These are phyloP conservation scores for Tortrix viridana DNA, from an alignment of 2,888 invertebrate species.

Conservation along the genomic window DNA sequence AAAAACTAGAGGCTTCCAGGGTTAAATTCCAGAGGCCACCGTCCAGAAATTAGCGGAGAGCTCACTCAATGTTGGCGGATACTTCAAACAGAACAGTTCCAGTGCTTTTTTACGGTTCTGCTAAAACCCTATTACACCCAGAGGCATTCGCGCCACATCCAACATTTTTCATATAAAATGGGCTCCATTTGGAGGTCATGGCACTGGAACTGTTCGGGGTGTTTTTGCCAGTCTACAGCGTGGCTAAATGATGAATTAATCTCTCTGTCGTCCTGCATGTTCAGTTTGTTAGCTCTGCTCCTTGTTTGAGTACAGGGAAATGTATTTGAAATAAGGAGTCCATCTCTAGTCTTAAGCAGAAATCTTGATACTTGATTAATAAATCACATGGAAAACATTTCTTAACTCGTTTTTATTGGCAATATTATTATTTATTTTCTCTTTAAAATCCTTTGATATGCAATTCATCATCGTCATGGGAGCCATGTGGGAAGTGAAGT, in stretches of 20 bases:
- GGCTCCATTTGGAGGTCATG: too few species aligned
- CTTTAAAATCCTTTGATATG: too few species aligned
- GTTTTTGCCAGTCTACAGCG: constrained; percentile 15
- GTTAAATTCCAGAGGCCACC: constrained; percentile 42
- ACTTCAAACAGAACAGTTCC: constrained; percentile 36
- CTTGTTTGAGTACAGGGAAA: background rate
- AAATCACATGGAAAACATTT: too few species aligned
- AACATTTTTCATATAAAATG: too few species aligned
- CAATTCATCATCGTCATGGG: too few species aligned
- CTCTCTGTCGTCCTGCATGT: constrained; percentile 7
- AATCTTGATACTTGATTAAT: too few species aligned
- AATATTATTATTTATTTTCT: too few species aligned
- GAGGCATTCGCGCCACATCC: too few species aligned
- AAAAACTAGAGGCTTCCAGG: constrained; percentile 20
- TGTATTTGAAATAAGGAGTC: too few species aligned
- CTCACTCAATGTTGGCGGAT: constrained; percentile 46
- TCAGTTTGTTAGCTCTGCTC: background rate
- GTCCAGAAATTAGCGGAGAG: constrained; percentile 45
- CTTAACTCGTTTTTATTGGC: too few species aligned
- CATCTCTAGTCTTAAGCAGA: too few species aligned
- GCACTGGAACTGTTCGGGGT: background rate
- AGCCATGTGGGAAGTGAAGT: too few species aligned
- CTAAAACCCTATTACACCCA: constrained; percentile 27
- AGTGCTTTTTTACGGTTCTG: constrained; percentile 35
- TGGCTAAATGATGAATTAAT: constrained; percentile 13